Conservation (phyloP, 1,140 invertebrate species). For the Brachionus rotundiformis region DNA sequence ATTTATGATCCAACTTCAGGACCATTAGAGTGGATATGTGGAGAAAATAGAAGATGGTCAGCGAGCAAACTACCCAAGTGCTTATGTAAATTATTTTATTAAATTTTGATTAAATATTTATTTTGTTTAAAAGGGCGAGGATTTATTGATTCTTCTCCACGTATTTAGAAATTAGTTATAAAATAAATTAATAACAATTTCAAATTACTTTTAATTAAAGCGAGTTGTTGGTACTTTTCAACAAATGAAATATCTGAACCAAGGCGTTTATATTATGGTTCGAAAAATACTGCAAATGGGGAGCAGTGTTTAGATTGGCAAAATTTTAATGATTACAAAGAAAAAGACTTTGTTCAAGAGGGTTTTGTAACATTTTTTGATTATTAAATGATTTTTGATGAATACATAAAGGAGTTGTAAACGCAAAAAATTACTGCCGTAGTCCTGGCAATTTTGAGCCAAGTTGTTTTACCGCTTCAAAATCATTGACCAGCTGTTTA, state of each 20-base stretch:
- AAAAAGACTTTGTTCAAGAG: constrained; percentile 38
- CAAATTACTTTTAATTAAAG: not conserved
- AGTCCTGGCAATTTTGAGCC: constrained; percentile 25
- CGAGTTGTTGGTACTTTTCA: constrained; percentile 31
- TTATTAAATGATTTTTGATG: not conserved
- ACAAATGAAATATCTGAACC: not conserved
- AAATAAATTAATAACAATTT: too few relatives aligned
- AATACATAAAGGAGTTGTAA: not conserved
- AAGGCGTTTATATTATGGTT: not conserved
- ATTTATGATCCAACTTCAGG: constrained; percentile 12
- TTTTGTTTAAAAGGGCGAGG: constrained; percentile 6
- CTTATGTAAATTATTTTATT: constrained; percentile 1
- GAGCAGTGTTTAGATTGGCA: not conserved
- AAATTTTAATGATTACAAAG: not conserved
- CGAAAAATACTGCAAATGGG: not conserved
- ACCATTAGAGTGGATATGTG: not conserved
- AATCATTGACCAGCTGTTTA: not conserved
- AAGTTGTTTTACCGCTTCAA: not conserved
- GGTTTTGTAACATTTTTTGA: not conserved
- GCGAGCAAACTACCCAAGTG: not conserved
- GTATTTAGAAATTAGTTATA: not conserved
- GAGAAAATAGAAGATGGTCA: constrained; percentile 1
- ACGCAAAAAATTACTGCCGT: constrained; percentile 25
- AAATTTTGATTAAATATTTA: not conserved
- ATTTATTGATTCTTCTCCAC: not conserved